Base-by-base conservation (phyloP, 2,888 invertebrate species). In the Laothoe populi region DNA sequence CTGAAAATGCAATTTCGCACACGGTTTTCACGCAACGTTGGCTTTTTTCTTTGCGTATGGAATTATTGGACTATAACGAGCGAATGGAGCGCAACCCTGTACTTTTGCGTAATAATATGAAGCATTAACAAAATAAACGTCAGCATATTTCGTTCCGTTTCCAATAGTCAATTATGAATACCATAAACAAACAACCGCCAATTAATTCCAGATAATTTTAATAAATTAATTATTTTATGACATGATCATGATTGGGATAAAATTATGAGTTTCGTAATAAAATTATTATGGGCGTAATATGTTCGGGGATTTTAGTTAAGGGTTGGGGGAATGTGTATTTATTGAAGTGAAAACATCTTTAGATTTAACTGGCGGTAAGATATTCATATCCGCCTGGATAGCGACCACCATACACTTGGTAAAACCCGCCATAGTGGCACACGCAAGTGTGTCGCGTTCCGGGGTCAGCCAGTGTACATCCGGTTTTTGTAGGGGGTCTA, bases 21-120 rank as follows among this genome's bases (percentile, higher is more conserved):
- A 23, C 13, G 13, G 21, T 46, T 46, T 46, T 46, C 19, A 46
- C 21, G 45, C 45, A 46, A 26, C 26, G 4, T 4, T 26, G 35
- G 13, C 26, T 38, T 38, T 38, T 38, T 38, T 53, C 35, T 53
- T 35, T 53, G 19, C 53, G 35, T 10, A 35, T 31, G 31, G 19
- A 19, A 16, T 53, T 53, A 53, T 53, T 35, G 5, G 35, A 35
- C 35, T 53, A 49, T 49, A 19, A 53, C 31, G 11, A 19, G n/a
- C 31, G 53, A 31, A 53, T 53, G 53, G 19, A 0, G 19, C 31
- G 16, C n/a, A 49, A 1, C 31, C 16, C 16, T 3, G 42, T 31
- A 53, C 35, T 11, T 35, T 53, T 35, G 31, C n/a, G 26, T 7
- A 10, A 53, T 8, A 53, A 53, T 53, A 16, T 16, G 10, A 53